phyloP scores from a whole-genome alignment of 2,888 invertebrate species.

The Blomia tropicalis region DNA sequence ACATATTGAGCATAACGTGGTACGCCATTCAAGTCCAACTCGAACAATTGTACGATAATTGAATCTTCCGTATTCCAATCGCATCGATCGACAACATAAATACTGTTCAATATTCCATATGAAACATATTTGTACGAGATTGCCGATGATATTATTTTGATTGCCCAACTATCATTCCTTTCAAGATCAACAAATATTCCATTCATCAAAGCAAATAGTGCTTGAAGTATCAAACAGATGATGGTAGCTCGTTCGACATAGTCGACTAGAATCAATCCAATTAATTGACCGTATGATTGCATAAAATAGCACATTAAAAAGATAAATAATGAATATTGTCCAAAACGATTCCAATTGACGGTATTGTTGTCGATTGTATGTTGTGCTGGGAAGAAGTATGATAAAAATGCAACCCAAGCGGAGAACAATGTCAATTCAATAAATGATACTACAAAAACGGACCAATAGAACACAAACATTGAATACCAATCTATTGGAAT shows the following conservation, averaged over 20 bases:
- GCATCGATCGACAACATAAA: conserved; percentile 5
- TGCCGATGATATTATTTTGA: not conserved
- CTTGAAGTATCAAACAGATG: not conserved
- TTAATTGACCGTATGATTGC: not conserved
- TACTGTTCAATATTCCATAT: not conserved
- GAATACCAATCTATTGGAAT: not conserved
- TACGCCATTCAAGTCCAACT: not conserved
- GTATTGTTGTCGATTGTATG: not conserved
- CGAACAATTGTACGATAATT: not conserved
- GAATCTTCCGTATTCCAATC: not conserved
- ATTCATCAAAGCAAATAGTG: not conserved
- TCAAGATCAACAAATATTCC: not conserved
- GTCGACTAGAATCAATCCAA: not conserved
- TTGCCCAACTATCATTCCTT: not conserved
- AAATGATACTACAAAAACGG: not conserved
- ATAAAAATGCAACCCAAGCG: not conserved
- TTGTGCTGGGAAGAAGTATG: not conserved
- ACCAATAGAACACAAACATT: not conserved
- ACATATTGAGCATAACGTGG: no score
- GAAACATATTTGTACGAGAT: not conserved
- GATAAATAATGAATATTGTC: not conserved
- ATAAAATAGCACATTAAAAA: not conserved
- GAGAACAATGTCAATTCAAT: not conserved
- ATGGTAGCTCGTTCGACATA: not conserved
- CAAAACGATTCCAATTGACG: not conserved